Evolutionary conservation across 2,797 vertebrate species (phyloP).

Genomic region (Cephalopachus bancanus): DNA sequence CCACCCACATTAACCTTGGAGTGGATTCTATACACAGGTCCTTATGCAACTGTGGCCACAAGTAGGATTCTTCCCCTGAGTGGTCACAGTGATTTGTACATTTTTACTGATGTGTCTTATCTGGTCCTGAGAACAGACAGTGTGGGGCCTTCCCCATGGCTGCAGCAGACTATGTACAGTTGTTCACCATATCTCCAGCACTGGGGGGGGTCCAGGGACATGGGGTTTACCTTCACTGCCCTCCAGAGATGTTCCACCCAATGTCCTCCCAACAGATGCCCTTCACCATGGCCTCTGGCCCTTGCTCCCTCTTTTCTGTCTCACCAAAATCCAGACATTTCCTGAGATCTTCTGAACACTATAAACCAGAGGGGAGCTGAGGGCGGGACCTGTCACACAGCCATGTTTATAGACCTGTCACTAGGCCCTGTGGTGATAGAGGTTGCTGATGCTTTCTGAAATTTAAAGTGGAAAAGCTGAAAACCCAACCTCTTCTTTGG

Average conservation of each 20-base stretch:
- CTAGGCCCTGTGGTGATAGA: neutral
- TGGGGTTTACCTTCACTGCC: too few relatives aligned
- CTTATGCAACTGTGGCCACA: neutral
- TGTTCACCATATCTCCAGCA: neutral
- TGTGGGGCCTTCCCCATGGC: too few relatives aligned
- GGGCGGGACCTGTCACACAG: too few relatives aligned
- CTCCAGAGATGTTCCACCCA: neutral
- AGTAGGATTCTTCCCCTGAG: too few relatives aligned
- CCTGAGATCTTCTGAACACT: too few relatives aligned
- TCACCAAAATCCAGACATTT: neutral
- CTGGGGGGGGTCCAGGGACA: neutral
- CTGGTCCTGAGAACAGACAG: neutral
- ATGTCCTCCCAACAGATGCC: neutral
- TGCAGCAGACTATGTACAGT: too few relatives aligned
- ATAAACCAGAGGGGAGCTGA: neutral
- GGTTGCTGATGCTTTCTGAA: neutral
- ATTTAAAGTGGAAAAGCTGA: neutral
- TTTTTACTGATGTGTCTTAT: neutral
- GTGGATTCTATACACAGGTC: neutral
- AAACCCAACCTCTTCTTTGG: neutral
- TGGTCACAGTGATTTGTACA: neutral
- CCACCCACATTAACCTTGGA: fast-evolving
- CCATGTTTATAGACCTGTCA: neutral
- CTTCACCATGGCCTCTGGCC: neutral
- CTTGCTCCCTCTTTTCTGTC: neutral